A percentile compares a stretch with the other conserved stretches of the same genome.
Evolutionary conservation across 2,888 invertebrate genomes (phyloP).

Genomic region (Agapostemon virescens): DNA sequence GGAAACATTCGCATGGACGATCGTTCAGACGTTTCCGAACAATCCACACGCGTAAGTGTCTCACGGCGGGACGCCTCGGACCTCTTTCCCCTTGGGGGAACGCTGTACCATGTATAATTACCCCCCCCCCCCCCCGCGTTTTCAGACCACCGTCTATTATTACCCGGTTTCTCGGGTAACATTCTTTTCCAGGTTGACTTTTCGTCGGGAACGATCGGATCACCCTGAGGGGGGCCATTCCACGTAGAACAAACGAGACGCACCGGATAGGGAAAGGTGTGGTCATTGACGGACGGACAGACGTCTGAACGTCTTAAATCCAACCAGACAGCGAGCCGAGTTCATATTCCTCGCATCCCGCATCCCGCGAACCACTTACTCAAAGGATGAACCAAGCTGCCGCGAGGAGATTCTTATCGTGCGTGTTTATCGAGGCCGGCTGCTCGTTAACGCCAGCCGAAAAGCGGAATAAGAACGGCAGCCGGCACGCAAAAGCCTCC

Average conservation of each 20-base stretch:
- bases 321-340: conserved; percentile 60
- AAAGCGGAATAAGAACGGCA: conserved; percentile 30
- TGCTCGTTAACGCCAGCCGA: conserved; percentile 65
- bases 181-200: neutral
- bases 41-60: conserved; percentile 30
- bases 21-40: conserved; percentile 20
- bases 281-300: conserved; percentile 66
- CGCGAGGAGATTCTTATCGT: conserved; percentile 69
- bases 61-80: conserved; percentile 7
- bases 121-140: conserved; percentile 13
- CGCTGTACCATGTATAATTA: conserved; percentile 28
- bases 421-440: conserved; percentile 63
- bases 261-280: conserved; percentile 6
- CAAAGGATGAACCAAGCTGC: conserved; percentile 57
- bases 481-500: conserved; percentile 6
- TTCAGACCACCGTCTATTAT: conserved; percentile 33
- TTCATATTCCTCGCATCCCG: conserved; percentile 64
- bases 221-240: neutral
- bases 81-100: neutral
- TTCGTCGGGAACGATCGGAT: neutral
- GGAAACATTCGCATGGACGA: conserved; percentile 19
- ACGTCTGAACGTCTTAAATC: conserved; percentile 60
- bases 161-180: neutral
- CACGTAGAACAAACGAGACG: neutral
- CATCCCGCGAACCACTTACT: conserved; percentile 68